A percentile compares a stretch with the other conserved stretches of the same genome.
Conservation (phyloP, 2,888 invertebrate genomes). For the Drosophila barbarae region DNA sequence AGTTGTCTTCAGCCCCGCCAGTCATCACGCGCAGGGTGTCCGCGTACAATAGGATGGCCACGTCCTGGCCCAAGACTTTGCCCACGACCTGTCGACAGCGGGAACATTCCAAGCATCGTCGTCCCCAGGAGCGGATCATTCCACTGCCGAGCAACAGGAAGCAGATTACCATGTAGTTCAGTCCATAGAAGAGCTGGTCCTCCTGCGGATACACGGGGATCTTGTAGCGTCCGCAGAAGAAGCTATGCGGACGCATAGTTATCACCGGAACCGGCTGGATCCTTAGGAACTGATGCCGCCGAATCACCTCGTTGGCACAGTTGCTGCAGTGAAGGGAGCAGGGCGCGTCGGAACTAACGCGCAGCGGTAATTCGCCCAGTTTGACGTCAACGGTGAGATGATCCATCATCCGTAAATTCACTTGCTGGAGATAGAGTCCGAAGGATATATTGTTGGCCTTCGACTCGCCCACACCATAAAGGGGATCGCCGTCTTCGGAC, state of each 20-base stretch:
- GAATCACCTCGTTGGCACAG: constrained; percentile 36
- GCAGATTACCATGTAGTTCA: constrained; percentile 43
- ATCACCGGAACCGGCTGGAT: constrained; percentile 32
- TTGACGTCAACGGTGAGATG: constrained; percentile 9
- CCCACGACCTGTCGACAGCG: constrained; percentile 47
- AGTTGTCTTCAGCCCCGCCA: too few relatives aligned
- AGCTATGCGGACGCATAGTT: constrained; percentile 25
- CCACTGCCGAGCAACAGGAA: neutral
- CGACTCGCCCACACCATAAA: neutral
- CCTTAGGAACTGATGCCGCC: constrained; percentile 4
- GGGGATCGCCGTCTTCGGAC: neutral
- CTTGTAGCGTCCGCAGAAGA: constrained; percentile 10
- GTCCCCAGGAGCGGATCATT: neutral
- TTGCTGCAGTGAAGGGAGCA: constrained; percentile 39
- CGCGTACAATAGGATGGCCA: constrained; percentile 35
- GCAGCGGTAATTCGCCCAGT: constrained; percentile 10
- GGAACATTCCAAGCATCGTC: constrained; percentile 28
- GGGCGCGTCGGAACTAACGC: neutral
- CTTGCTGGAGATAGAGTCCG: constrained; percentile 15
- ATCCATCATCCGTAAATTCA: constrained; percentile 18
- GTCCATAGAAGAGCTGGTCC: constrained; percentile 33
- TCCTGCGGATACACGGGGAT: neutral
- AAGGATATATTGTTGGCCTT: constrained; percentile 4
- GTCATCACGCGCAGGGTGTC: constrained; percentile 38
- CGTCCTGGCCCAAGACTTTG: constrained; percentile 20